Evolutionary conservation across 2,113 vertebrate genomes (phyloP).

Genomic region (Macquaria ambigua): DNA sequence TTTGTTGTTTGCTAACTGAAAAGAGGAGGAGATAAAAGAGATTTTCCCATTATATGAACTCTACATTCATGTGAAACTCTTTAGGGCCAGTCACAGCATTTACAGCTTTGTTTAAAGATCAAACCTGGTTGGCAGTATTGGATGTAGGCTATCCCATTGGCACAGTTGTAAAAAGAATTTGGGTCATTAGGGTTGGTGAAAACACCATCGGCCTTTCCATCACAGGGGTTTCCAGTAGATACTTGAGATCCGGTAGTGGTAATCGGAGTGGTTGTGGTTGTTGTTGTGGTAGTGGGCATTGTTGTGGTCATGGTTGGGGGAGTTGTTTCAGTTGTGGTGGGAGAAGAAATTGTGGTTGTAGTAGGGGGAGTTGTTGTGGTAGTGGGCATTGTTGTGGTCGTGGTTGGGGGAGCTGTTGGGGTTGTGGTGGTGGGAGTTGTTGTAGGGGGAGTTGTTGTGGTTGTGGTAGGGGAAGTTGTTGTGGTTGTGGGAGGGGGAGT

Average conservation of each 20-base stretch:
- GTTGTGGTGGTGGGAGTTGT: too few species aligned
- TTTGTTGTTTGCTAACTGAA: not conserved
- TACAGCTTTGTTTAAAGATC: slow-evolving; percentile 33
- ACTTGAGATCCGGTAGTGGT: too few species aligned
- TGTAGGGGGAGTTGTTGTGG: too few species aligned
- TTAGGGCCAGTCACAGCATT: slow-evolving; percentile 62
- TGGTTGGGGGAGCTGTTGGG: too few species aligned
- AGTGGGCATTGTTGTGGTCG: too few species aligned
- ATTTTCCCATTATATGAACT: not conserved
- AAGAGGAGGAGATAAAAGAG: not conserved
- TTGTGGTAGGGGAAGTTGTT: not conserved
- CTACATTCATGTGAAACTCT: not conserved
- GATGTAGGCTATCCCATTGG: not conserved
- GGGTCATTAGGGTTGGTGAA: slow-evolving; percentile 33
- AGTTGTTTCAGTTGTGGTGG: too few species aligned
- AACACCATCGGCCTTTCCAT: not conserved
- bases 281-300: not conserved
- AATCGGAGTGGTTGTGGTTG: too few species aligned
- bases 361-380: too few species aligned
- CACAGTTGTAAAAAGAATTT: slow-evolving; percentile 53
- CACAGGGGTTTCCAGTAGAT: not conserved
- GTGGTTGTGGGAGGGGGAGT: too few species aligned
- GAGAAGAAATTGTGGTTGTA: too few species aligned
- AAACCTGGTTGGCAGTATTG: not conserved
- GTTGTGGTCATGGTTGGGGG: too few species aligned